These are phyloP conservation scores for Chloromyia formosa DNA, from an alignment of 2,888 invertebrate genomes.

Conservation along the genomic window DNA sequence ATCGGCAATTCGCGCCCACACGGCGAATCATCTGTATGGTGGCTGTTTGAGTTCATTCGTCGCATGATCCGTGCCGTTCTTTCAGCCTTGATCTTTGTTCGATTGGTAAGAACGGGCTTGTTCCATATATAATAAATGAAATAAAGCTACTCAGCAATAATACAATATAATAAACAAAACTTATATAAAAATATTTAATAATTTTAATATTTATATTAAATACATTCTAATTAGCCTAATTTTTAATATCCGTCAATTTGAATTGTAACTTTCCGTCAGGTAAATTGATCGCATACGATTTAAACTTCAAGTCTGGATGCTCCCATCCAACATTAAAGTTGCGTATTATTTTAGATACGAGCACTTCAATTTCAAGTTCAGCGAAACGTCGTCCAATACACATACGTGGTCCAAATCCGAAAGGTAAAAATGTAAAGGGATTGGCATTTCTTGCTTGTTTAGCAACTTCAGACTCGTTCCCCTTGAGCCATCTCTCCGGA, in stretches of 20 bases:
- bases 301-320: conserved; percentile 54
- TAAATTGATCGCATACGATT: conserved; percentile 55
- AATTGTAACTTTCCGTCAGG: conserved; percentile 60
- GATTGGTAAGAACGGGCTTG: too few relatives aligned
- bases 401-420: conserved; percentile 75
- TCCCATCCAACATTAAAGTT: conserved; percentile 58
- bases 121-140: too few relatives aligned
- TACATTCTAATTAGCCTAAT: conserved; percentile 20
- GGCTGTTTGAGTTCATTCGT: too few relatives aligned
- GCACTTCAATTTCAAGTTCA: conserved; percentile 71
- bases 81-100: too few relatives aligned
- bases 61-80: too few relatives aligned
- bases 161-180: too few relatives aligned
- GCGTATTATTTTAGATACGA: conserved; percentile 62
- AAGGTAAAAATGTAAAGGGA: conserved; percentile 66
- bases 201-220: too few relatives aligned
- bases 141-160: too few relatives aligned
- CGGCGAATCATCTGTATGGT: too few relatives aligned
- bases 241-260: conserved; percentile 51
- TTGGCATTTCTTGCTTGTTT: conserved; percentile 46
- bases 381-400: conserved; percentile 77
- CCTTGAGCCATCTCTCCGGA: conserved; percentile 70
- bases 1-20: too few relatives aligned
- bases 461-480: not conserved
- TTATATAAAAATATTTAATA: too few relatives aligned